A percentile compares a stretch with the other conserved stretches of the same genome.
These are phyloP conservation scores for Chondrilla cf. caribensis DNA, from an alignment of 37 sponge, comb jelly and placozoan genomes.

Conservation along the genomic window DNA sequence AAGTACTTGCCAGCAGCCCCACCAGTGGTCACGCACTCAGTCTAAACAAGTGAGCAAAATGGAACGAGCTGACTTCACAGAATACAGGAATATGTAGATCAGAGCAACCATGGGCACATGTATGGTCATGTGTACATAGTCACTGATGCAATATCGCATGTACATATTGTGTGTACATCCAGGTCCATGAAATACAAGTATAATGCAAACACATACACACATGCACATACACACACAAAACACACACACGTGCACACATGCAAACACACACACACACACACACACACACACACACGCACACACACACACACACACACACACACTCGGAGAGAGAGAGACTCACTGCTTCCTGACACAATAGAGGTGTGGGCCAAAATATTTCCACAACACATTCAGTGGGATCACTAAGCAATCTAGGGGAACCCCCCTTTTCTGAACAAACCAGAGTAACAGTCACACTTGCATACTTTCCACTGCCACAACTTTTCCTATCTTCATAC, in stretches of 20 bases:
- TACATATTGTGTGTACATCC: too few species aligned
- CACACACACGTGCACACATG: too few species aligned
- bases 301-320: too few species aligned
- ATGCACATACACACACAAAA: too few species aligned
- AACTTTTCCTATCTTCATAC: not conserved
- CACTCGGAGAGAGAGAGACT: not conserved
- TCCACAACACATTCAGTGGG: not conserved
- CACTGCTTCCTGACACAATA: constrained; percentile 5
- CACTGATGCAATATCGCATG: not conserved
- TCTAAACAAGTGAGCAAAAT: not conserved
- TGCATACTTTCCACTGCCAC: not conserved
- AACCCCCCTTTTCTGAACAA: not conserved
- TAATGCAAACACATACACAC: too few species aligned
- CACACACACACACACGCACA: too few species aligned
- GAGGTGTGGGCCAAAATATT: constrained; percentile 6
- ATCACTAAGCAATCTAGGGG: not conserved
- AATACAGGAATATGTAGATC: not conserved
- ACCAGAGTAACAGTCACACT: not conserved
- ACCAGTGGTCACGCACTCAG: too few species aligned
- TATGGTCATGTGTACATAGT: not conserved
- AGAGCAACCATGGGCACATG: too few species aligned
- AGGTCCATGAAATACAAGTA: not conserved
- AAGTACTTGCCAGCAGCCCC: too few species aligned
- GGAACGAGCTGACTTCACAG: not conserved
- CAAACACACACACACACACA: too few species aligned